Conservation (phyloP, 2,113 vertebrate species). For the Heterocephalus glaber region DNA sequence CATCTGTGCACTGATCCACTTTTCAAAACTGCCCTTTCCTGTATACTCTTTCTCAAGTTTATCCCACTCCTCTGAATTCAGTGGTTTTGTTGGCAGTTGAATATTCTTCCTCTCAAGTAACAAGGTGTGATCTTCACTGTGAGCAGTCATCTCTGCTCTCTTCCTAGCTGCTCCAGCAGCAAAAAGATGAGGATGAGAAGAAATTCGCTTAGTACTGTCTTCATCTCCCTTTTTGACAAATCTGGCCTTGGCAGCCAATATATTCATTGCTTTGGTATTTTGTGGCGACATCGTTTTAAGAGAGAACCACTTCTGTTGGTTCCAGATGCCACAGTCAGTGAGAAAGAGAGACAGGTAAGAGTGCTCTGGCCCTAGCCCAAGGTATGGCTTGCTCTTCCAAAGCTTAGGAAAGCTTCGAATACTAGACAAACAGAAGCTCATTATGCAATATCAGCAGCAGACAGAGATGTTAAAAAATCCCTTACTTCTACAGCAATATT, state of each 20-base stretch:
- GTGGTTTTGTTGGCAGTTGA: slow-evolving; percentile 87
- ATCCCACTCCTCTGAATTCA: slow-evolving; percentile 89
- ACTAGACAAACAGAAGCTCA: slow-evolving; percentile 77
- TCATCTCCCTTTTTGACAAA: slow-evolving; percentile 50
- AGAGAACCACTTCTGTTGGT: slow-evolving; percentile 72
- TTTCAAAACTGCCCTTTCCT: slow-evolving; percentile 84
- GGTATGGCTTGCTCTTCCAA: slow-evolving; percentile 67
- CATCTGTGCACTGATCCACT: slow-evolving; percentile 86
- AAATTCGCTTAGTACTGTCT: neutral
- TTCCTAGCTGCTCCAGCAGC: slow-evolving; percentile 89
- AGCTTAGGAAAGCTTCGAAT: slow-evolving; percentile 74
- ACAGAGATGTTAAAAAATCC: neutral
- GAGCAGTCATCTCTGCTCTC: slow-evolving; percentile 62
- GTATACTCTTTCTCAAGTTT: slow-evolving; percentile 83
- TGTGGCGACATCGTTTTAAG: slow-evolving; percentile 67
- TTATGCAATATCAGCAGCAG: slow-evolving; percentile 60
- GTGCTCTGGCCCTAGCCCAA: slow-evolving; percentile 53
- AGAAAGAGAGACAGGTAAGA: slow-evolving; percentile 30
- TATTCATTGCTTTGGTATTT: slow-evolving; percentile 62
- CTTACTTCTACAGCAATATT: neutral
- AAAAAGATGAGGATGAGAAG: slow-evolving; percentile 80
- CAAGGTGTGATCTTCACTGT: neutral
- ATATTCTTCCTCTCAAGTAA: neutral
- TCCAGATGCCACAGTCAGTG: neutral
- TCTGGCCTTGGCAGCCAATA: slow-evolving; percentile 44